Conservation (phyloP, 1,140 invertebrate genomes). For the Octopus sinensis region DNA sequence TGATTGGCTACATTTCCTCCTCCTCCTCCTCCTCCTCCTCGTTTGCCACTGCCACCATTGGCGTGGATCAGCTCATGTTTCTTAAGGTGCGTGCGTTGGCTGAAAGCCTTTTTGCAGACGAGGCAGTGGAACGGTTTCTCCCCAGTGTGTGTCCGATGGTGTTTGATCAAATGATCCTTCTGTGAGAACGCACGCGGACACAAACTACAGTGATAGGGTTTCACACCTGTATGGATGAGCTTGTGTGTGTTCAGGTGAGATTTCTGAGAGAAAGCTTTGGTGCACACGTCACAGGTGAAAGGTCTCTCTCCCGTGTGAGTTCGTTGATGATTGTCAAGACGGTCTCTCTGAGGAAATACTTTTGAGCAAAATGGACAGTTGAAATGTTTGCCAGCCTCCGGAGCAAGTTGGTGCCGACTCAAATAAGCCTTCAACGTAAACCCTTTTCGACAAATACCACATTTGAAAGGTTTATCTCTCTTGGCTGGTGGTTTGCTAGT, state of each 20-base stretch:
- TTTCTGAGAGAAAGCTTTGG: slow-evolving; percentile 18
- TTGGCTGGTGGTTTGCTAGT: slow-evolving; percentile 60
- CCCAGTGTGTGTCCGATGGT: slow-evolving; percentile 18
- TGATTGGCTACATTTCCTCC: background rate
- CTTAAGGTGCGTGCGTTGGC: slow-evolving; percentile 19
- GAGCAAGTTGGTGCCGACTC: slow-evolving; percentile 23
- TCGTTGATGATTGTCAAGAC: slow-evolving; percentile 19
- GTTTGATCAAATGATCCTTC: background rate
- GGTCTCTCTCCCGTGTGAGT: slow-evolving; percentile 21
- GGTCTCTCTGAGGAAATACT: slow-evolving; percentile 19
- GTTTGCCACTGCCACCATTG: background rate
- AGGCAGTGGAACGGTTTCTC: slow-evolving; percentile 20
- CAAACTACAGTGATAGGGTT: background rate
- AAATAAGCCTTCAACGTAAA: slow-evolving; percentile 39
- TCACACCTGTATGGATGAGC: background rate
- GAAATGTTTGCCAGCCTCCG: slow-evolving; percentile 26
- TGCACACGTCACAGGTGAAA: slow-evolving; percentile 14
- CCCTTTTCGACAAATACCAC: slow-evolving; percentile 35
- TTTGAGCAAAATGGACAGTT: slow-evolving; percentile 26
- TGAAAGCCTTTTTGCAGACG: slow-evolving; percentile 10
- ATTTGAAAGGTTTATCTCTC: slow-evolving; percentile 58
- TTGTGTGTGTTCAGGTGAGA: slow-evolving; percentile 15
- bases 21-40: background rate
- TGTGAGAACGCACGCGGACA: background rate
- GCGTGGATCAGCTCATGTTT: slow-evolving; percentile 1